These are phyloP conservation scores for Plectus sambesii DNA, from an alignment of 1,140 invertebrate genomes.

Conservation along the genomic window DNA sequence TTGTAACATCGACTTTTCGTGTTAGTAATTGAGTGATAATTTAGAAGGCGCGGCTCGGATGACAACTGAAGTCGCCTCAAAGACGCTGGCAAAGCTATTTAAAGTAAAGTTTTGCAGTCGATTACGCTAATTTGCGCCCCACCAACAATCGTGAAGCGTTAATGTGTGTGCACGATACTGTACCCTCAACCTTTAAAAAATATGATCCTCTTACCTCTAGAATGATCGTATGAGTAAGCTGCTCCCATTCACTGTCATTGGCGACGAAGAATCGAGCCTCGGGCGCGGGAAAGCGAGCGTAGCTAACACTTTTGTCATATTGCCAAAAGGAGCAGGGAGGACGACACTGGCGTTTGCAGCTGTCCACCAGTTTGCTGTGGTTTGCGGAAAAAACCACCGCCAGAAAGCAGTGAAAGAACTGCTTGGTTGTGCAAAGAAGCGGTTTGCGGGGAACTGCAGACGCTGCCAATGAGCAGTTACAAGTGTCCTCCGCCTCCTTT, in stretches of 20 bases:
- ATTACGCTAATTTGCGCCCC: no score
- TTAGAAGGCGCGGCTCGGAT: no score
- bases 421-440: constrained; percentile 31
- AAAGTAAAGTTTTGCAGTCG: no score
- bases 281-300: constrained; percentile 26
- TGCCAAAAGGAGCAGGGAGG: constrained; percentile 32
- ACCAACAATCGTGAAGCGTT: no score
- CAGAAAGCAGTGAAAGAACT: constrained; percentile 30
- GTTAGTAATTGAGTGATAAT: no score
- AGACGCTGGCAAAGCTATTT: no score
- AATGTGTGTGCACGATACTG: no score
- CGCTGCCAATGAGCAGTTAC: constrained; percentile 34
- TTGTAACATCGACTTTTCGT: no score
- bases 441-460: constrained; percentile 18
- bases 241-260: constrained; percentile 26
- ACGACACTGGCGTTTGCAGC: constrained; percentile 28
- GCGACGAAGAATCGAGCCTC: constrained; percentile 21
- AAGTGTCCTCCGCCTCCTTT: constrained; percentile 25
- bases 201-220: no score
- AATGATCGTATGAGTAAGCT: constrained; percentile 23
- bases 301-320: constrained; percentile 33
- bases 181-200: no score
- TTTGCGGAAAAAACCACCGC: constrained; percentile 21
- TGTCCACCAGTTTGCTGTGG: constrained; percentile 4
- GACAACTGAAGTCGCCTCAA: no score